These are phyloP conservation scores for Lasiurus borealis DNA, from an alignment of 2,113 vertebrate species.

Conservation along the genomic window DNA sequence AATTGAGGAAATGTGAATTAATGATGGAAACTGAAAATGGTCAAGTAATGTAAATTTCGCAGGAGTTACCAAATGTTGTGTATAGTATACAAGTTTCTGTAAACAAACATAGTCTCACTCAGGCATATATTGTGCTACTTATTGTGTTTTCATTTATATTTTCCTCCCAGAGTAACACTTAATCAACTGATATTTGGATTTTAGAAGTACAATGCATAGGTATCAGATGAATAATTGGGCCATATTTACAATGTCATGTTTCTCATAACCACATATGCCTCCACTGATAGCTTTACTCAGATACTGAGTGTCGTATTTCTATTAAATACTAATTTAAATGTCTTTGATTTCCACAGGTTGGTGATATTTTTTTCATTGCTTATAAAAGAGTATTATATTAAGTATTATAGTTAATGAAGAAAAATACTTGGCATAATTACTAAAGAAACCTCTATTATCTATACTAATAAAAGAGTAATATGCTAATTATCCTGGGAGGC, in stretches of 20 bases:
- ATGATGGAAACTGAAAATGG: background rate
- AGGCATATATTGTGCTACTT: background rate
- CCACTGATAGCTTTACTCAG: background rate
- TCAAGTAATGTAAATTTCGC: background rate
- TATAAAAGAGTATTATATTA: background rate
- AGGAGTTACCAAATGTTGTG: background rate
- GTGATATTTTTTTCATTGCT: background rate
- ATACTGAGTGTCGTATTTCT: background rate
- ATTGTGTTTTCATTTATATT: background rate
- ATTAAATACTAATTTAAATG: slow-evolving; percentile 7
- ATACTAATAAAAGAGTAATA: too few relatives aligned
- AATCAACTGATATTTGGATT: background rate
- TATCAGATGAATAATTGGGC: slow-evolving; percentile 31
- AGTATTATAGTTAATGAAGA: slow-evolving; percentile 19
- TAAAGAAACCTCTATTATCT: background rate
- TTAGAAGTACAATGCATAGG: slow-evolving; percentile 45
- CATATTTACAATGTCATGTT: background rate
- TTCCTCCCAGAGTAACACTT: background rate
- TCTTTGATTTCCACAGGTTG: background rate
- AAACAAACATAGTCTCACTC: background rate
- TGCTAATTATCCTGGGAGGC: too few relatives aligned
- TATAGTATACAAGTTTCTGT: background rate
- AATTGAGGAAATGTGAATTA: background rate
- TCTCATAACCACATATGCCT: background rate
- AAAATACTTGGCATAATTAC: background rate